Evolutionary conservation across 2,113 vertebrate species (phyloP), one percentile per base, ranked within the genome.

Genomic region (Atrichornis clamosus): DNA sequence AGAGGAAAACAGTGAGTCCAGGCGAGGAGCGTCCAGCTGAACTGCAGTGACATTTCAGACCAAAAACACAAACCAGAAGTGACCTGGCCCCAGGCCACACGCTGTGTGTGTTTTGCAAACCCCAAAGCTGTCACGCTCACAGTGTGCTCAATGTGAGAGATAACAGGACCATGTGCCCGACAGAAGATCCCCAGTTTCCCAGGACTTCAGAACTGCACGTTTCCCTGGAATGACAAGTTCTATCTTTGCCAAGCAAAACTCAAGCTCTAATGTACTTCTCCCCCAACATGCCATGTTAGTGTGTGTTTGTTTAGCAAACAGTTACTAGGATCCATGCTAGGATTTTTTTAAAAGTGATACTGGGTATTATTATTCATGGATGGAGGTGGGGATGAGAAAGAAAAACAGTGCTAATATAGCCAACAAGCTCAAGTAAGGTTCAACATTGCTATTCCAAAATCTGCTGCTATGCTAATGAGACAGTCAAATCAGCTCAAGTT

Each of bases 401-500:
- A 68, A 89, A 92, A 90, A 55, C 68, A 63, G 26, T 39, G 52
- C 42, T 81, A 62, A 74, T 59, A 39, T 49, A 84, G 50, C 83
- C 80, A 90, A 24, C 50, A 88, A 95, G 94, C 87, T 96, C 89
- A 91, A 93, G 74, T 30, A 69, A 90, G 87, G 81, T 94, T 91
- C 78, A 90, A 79, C 81, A 91, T 87, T 33, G 89, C 89, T 87
- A 9, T 93, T 93, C 78, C 89, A 79, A 62, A 94, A 69, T 90
- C 84, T 94, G 84, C 81, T 95, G 87, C 84, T 91, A 62, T 93
- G 89, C 90, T 85, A 93, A 92, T 59, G 67, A 91, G 72, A 68
- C 90, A 88, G 90, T 90, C 85, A 92, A 91, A 93, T 93, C 81
- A 93, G 74, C 89, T 96, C 91, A 70, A 94, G 87, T 95, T 76